Conservation (phyloP, 2,113 vertebrate species). For the Rattus rattus region DNA sequence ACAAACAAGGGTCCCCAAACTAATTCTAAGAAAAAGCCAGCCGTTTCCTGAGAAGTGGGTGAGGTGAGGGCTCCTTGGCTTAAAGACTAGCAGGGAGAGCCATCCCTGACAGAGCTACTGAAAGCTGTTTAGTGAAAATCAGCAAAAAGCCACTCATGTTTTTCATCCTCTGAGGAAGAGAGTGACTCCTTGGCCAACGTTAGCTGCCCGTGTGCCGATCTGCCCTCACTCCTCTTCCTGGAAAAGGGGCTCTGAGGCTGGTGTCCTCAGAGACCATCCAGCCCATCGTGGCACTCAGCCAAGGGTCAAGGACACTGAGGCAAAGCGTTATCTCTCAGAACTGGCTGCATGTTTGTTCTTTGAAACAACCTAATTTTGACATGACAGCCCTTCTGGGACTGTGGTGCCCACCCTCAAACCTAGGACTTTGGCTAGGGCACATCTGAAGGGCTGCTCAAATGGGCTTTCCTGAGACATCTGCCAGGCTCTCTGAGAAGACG, state of each 20-base stretch:
- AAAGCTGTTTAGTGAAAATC: accelerated
- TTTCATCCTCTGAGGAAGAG: background rate
- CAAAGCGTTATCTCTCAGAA: background rate
- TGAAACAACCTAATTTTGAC: background rate
- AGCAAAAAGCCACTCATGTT: background rate
- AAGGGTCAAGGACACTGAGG: background rate
- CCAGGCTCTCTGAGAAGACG: background rate
- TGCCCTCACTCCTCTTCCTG: background rate
- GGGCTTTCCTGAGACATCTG: background rate
- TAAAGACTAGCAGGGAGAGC: background rate
- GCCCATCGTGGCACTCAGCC: background rate
- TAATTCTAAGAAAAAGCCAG: background rate
- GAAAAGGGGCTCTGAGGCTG: background rate
- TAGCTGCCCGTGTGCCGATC: background rate
- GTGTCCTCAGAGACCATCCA: background rate
- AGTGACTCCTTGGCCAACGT: background rate
- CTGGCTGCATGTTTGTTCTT: background rate
- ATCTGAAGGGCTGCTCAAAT: background rate
- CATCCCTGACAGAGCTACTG: background rate
- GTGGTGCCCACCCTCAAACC: background rate
- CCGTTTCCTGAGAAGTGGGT: background rate
- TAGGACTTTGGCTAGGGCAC: background rate
- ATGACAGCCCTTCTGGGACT: background rate
- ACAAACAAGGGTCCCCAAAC: background rate
- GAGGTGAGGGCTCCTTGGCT: background rate